Conservation (phyloP, 2,888 invertebrate species). For the Cheilosia grossa region DNA sequence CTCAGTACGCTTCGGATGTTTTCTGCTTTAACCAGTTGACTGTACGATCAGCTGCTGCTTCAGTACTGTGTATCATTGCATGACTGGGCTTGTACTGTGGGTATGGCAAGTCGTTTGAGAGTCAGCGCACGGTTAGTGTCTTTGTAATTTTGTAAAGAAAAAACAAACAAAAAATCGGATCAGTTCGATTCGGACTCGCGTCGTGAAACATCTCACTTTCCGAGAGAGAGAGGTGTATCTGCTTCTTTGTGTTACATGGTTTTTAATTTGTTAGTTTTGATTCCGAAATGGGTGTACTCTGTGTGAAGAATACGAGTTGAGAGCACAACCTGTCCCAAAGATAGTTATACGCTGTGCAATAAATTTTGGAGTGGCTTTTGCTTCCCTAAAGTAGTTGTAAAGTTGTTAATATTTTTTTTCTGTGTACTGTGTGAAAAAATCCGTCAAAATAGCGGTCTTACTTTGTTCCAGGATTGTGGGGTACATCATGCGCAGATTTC, state of each 20-base stretch:
- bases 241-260: slow-evolving; percentile 26
- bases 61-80: slow-evolving; percentile 6
- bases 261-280: slow-evolving; percentile 27
- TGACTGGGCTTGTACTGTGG: neutral
- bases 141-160: slow-evolving; percentile 64
- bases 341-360: slow-evolving; percentile 59
- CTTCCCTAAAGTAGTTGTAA: slow-evolving; percentile 31
- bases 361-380: slow-evolving; percentile 44
- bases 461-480: slow-evolving; percentile 85
- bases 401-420: slow-evolving; percentile 52
- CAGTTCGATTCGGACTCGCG: slow-evolving; percentile 70
- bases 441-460: slow-evolving; percentile 83
- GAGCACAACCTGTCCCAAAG: slow-evolving; percentile 50
- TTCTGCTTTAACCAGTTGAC: slow-evolving; percentile 18
- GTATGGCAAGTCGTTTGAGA: neutral
- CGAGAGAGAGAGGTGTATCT: slow-evolving; percentile 40
- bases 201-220: slow-evolving; percentile 61
- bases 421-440: slow-evolving; percentile 76
- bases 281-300: slow-evolving; percentile 62
- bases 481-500: slow-evolving; percentile 85
- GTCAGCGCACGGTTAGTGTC: slow-evolving; percentile 5
- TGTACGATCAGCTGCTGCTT: slow-evolving; percentile 45
- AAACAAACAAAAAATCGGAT: slow-evolving; percentile 48
- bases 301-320: slow-evolving; percentile 56
- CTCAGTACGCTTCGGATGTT: slow-evolving; percentile 52